Base-by-base conservation (phyloP, 2,113 vertebrate genomes). In the Ammodytes marinus region DNA sequence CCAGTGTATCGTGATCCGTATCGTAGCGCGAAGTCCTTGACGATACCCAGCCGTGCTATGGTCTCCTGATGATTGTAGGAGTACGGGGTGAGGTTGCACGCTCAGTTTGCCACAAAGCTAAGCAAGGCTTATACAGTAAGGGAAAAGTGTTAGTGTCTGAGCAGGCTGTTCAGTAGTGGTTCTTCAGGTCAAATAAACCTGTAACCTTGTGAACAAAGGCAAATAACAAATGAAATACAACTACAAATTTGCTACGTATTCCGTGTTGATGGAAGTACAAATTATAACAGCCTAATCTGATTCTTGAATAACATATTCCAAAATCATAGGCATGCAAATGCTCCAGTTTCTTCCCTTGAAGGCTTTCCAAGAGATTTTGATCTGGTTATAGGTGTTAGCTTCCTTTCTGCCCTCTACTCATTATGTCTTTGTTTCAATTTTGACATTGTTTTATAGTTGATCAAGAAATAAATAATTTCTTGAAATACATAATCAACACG, bases 371-470 rank as follows among this genome's bases (percentile, higher is more conserved):
- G 46, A 46, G n/a, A 13, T 45, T 46, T 27, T 64, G 6, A 13
- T 27, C 42, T 46, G 42, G 10, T 19, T 45, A 10, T 43, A 64
- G 61, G 61, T n/a, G 13, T 46, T 11, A 7, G 43, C 61, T 63
- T 42, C 42, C n/a, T 27, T 27, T 27, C 27, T 1, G 27, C 27
- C 27, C 27, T 27, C 27, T 42, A 17, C 50, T 19, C 50, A 68
- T 35, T 47, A 49, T 66, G 63, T 40, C 35, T 52, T 11, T 68
- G 65, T 52, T 68, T 40, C 15, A 68, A 42, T 39, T 42, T 53
- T 42, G 66, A 5, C 39, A 27, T 54, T 14, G 37, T 54, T 54
- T 69, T 55, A 70, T 45, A 45, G 68, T 45, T 12, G 12, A 17
- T 70, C n/a, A 35, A 45, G n/a, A 45, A 57, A 27, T 27, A 27